These are phyloP conservation scores for Polyommatus iphigenia DNA, from an alignment of 2,888 invertebrate genomes.

Conservation along the genomic window DNA sequence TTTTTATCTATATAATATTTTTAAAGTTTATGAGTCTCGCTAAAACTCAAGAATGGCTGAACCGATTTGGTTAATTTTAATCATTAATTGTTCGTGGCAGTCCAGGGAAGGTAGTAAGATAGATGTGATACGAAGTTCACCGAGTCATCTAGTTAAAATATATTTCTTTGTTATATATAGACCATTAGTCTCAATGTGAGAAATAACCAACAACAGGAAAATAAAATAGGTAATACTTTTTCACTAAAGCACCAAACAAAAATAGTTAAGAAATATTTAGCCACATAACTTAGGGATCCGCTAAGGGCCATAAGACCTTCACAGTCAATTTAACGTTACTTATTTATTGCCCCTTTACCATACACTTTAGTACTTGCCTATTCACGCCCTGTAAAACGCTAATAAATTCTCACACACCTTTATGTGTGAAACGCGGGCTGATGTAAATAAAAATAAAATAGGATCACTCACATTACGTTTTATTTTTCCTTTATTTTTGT, in stretches of 20 bases:
- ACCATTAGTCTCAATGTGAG: too few relatives aligned
- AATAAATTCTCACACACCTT: slow-evolving; percentile 60
- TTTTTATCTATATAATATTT: too few relatives aligned
- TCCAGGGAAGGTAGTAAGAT: too few relatives aligned
- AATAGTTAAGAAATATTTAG: not conserved
- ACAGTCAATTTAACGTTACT: slow-evolving; percentile 75
- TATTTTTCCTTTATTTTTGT: slow-evolving; percentile 23
- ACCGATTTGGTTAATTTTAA: too few relatives aligned
- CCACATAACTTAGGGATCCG: slow-evolving; percentile 22
- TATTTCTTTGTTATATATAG: too few relatives aligned
- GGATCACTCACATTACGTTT: slow-evolving; percentile 37
- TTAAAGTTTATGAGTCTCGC: too few relatives aligned
- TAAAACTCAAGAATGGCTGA: too few relatives aligned
- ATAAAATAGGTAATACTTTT: not conserved
- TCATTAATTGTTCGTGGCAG: too few relatives aligned
- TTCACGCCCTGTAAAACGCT: slow-evolving; percentile 47
- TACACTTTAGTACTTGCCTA: slow-evolving; percentile 55
- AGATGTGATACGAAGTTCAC: too few relatives aligned
- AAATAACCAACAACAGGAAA: too few relatives aligned
- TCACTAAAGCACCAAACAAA: slow-evolving; percentile 3
- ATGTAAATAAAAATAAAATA: slow-evolving; percentile 55
- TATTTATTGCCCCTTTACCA: slow-evolving; percentile 72
- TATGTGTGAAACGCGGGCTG: slow-evolving; percentile 62
- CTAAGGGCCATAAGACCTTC: slow-evolving; percentile 64
- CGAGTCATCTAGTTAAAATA: too few relatives aligned